phyloP scores from a whole-genome alignment of 2,888 invertebrate genomes.

The Melieria omissa region DNA sequence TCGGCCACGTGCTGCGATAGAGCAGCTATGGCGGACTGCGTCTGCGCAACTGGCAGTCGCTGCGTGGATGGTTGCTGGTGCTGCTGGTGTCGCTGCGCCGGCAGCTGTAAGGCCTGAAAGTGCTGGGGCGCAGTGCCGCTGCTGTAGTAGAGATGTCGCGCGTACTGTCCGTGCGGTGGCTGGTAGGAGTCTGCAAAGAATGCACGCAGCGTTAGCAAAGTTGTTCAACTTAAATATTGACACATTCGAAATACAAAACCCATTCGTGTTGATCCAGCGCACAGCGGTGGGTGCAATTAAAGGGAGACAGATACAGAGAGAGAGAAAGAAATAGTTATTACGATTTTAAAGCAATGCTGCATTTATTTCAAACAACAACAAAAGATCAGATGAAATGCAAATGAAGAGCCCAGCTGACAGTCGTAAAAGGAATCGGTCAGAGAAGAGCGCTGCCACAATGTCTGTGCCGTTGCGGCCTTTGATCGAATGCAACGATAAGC shows the following conservation, averaged over 20 bases:
- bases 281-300: not conserved
- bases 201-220: not conserved
- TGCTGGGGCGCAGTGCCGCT: conserved; percentile 9
- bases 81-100: not conserved
- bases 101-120: not conserved
- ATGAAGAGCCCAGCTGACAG: too few species aligned
- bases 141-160: conserved; percentile 29
- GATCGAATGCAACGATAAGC: too few species aligned
- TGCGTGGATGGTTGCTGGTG: conserved; percentile 28
- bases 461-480: too few species aligned
- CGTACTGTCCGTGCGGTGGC: conserved; percentile 29
- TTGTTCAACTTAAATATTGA: not conserved
- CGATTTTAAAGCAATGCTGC: too few species aligned
- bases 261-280: conserved; percentile 18
- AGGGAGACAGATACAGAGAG: not conserved
- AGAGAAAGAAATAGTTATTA: not conserved
- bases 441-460: too few species aligned
- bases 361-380: too few species aligned
- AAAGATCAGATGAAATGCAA: too few species aligned
- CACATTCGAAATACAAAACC: conserved; percentile 17
- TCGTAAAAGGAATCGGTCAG: too few species aligned
- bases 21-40: conserved; percentile 36
- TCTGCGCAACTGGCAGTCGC: conserved; percentile 34
- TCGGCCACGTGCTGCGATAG: conserved; percentile 34
- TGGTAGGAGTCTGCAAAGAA: conserved; percentile 34